Conservation (phyloP, 2,113 vertebrate genomes). For the Ammodytes dubius region DNA sequence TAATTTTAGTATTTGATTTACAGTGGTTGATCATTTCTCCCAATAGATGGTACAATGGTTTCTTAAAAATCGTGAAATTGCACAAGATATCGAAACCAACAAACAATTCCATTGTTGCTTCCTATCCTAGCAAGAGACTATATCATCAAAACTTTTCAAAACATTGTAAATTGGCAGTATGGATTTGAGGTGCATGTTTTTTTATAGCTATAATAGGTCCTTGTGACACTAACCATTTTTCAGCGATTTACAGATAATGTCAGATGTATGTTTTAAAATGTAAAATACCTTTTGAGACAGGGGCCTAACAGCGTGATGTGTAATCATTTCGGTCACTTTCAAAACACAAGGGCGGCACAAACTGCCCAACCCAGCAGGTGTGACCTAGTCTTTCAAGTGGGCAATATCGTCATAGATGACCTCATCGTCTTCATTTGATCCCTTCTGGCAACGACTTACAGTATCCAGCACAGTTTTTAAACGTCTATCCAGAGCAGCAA, state of each 20-base stretch:
- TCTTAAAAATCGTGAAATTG: background rate
- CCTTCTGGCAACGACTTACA: slow-evolving; percentile 66
- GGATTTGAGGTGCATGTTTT: background rate
- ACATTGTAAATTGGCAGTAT: background rate
- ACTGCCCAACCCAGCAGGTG: slow-evolving; percentile 8
- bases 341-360: background rate
- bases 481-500: slow-evolving; percentile 80
- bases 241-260: too few species aligned
- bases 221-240: background rate
- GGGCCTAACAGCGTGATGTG: background rate
- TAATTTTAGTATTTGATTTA: background rate
- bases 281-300: background rate
- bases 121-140: background rate
- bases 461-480: slow-evolving; percentile 72
- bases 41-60: background rate
- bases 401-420: slow-evolving; percentile 76
- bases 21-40: background rate
- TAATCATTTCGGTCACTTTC: too few species aligned
- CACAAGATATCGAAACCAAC: background rate
- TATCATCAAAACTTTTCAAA: background rate
- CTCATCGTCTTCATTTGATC: slow-evolving; percentile 25
- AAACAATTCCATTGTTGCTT: background rate
- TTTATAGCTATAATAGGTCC: too few species aligned
- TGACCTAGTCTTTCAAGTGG: slow-evolving; percentile 22
- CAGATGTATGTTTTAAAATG: background rate